Evolutionary conservation across 2,888 invertebrate genomes (phyloP).

Genomic region (Scaptomyza flava): DNA sequence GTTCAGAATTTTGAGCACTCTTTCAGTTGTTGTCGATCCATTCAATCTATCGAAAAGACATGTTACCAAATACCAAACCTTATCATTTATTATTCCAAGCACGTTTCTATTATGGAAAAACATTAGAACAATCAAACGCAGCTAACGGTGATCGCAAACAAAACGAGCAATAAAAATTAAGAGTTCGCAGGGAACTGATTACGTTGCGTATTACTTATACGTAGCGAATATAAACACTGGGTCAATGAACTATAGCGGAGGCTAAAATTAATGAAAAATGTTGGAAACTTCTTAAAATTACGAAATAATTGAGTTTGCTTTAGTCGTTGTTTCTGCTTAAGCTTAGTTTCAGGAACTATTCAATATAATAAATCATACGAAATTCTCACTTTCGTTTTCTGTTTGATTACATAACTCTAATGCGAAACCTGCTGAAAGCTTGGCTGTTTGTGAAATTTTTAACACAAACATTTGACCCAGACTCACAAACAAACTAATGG

Average conservation of each 20-base stretch:
- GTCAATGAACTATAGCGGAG: conserved; percentile 59
- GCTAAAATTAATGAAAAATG: not conserved
- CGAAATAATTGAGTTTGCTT: not conserved
- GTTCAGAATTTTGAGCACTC: not conserved
- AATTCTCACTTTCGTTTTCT: conserved; percentile 68
- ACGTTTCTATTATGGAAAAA: conserved; percentile 76
- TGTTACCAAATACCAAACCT: not conserved
- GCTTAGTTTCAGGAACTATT: conserved; percentile 9
- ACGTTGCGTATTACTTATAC: conserved; percentile 46
- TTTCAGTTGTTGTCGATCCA: not conserved
- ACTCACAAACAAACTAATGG: conserved; percentile 5
- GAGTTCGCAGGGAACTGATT: conserved; percentile 63
- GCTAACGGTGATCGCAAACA: conserved; percentile 68
- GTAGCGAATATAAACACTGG: conserved; percentile 58
- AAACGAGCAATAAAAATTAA: conserved; percentile 62
- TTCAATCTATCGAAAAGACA: not conserved
- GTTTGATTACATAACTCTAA: conserved; percentile 45
- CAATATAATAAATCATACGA: conserved; percentile 8
- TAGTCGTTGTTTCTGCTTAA: not conserved
- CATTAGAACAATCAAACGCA: conserved; percentile 30
- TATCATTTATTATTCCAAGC: conserved; percentile 38
- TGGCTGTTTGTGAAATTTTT: conserved; percentile 16
- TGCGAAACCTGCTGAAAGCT: not conserved
- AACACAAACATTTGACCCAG: conserved; percentile 31
- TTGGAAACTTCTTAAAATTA: not conserved